A percentile compares a stretch with the other conserved stretches of the same genome.
Conservation (phyloP, 2,113 vertebrate genomes). For the Perca schrenkii region DNA sequence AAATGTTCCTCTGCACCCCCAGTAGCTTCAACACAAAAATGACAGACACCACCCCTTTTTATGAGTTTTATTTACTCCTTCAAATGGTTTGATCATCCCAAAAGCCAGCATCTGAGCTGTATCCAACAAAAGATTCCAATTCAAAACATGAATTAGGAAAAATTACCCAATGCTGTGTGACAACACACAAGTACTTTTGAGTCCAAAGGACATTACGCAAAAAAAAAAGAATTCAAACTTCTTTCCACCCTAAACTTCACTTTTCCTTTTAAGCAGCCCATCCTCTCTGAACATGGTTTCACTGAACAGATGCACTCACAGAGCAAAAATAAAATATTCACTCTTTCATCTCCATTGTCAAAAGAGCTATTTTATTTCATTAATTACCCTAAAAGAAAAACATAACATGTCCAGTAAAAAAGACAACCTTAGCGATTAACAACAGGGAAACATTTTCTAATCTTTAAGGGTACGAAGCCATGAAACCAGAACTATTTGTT, state of each 20-base stretch:
- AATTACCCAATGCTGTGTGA: slow-evolving; percentile 41
- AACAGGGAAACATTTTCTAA: slow-evolving; percentile 9
- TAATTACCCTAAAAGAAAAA: slow-evolving; percentile 68
- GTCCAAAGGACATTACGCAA: slow-evolving; percentile 56
- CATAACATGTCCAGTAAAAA: slow-evolving; percentile 79
- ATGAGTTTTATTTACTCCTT: slow-evolving; percentile 76
- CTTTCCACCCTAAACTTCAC: slow-evolving; percentile 30
- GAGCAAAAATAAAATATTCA: slow-evolving; percentile 73
- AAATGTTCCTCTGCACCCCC: no score
- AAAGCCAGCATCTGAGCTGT: slow-evolving; percentile 57
- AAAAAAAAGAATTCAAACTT: neutral
- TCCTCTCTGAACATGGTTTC: slow-evolving; percentile 36
- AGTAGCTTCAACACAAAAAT: slow-evolving; percentile 1
- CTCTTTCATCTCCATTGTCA: slow-evolving; percentile 67
- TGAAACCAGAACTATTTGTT: slow-evolving; percentile 49
- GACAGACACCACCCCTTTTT: slow-evolving; percentile 46
- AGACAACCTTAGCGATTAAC: slow-evolving; percentile 60
- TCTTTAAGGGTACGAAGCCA: slow-evolving; percentile 45
- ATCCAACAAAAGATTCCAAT: slow-evolving; percentile 57
- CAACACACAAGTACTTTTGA: slow-evolving; percentile 60
- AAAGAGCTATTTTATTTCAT: slow-evolving; percentile 67
- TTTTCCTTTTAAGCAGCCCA: slow-evolving; percentile 16
- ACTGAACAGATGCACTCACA: slow-evolving; percentile 86
- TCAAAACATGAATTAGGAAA: slow-evolving; percentile 67
- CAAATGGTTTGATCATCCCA: slow-evolving; percentile 65